These are phyloP conservation scores for Orthosia gracilis DNA, from an alignment of 2,888 invertebrate species.

Conservation along the genomic window DNA sequence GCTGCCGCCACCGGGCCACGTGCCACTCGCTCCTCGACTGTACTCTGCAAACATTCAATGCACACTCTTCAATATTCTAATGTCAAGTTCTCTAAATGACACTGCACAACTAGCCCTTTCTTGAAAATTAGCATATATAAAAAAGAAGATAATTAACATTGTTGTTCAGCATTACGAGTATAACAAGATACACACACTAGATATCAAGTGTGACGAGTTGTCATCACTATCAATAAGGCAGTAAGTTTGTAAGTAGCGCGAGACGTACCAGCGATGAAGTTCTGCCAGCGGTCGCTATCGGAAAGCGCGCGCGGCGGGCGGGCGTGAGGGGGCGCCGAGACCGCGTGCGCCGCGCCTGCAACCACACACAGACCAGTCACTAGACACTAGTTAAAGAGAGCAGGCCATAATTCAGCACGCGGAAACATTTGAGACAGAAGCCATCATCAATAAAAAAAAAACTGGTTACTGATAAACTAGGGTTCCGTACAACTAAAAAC, in stretches of 20 bases:
- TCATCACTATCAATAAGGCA: too few species aligned
- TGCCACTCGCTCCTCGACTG: conserved; percentile 40
- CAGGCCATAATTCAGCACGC: too few species aligned
- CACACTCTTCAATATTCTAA: neutral
- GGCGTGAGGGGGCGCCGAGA: neutral
- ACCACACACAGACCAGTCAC: neutral
- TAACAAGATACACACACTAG: neutral
- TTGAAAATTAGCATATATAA: neutral
- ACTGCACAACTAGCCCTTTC: too few species aligned
- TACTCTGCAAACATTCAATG: conserved; percentile 62
- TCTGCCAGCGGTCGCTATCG: conserved; percentile 60
- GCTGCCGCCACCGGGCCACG: conserved; percentile 36
- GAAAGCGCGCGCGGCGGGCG: conserved; percentile 26
- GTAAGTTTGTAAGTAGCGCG: neutral
- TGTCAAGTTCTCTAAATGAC: too few species aligned
- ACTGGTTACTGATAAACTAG: too few species aligned
- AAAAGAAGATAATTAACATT: neutral
- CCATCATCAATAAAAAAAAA: too few species aligned
- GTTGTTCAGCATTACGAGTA: neutral
- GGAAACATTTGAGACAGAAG: too few species aligned
- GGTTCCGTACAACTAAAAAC: too few species aligned
- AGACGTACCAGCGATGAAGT: conserved; percentile 62
- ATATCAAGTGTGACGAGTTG: too few species aligned
- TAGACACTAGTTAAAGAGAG: too few species aligned
- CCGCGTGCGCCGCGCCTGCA: conserved; percentile 21